Evolutionary conservation across 2,113 vertebrate genomes (phyloP).

Genomic region (Petrocephalus zakoni): DNA sequence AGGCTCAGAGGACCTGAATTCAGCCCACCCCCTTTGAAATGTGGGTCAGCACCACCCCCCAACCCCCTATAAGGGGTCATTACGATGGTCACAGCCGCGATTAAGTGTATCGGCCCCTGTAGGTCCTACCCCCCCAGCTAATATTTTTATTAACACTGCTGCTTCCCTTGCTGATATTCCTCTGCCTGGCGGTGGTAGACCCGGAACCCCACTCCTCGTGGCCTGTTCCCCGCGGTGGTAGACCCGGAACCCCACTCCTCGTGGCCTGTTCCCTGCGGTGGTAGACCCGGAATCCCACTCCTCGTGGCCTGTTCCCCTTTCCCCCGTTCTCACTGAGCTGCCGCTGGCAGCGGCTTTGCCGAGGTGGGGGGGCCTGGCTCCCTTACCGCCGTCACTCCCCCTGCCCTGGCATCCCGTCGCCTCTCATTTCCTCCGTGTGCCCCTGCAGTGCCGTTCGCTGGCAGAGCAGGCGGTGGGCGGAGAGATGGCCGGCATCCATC

Average conservation of each 20-base stretch:
- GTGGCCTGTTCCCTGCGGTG: too few species aligned
- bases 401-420: neutral
- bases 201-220: too few species aligned
- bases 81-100: neutral
- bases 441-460: neutral
- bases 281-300: too few species aligned
- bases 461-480: neutral
- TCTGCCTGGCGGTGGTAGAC: too few species aligned
- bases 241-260: too few species aligned
- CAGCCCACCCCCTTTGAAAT: neutral
- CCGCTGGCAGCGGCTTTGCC: neutral
- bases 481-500: neutral
- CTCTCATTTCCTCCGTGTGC: neutral
- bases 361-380: neutral
- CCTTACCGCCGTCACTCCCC: neutral
- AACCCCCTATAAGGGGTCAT: neutral
- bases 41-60: neutral
- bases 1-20: neutral
- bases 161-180: neutral
- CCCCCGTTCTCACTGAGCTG: too few species aligned
- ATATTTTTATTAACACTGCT: conserved; percentile 13
- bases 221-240: too few species aligned
- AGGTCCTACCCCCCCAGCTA: neutral
- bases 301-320: too few species aligned
- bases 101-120: neutral